Conservation (phyloP, 2,888 invertebrate species). For the Pharmacophagus antenor region DNA sequence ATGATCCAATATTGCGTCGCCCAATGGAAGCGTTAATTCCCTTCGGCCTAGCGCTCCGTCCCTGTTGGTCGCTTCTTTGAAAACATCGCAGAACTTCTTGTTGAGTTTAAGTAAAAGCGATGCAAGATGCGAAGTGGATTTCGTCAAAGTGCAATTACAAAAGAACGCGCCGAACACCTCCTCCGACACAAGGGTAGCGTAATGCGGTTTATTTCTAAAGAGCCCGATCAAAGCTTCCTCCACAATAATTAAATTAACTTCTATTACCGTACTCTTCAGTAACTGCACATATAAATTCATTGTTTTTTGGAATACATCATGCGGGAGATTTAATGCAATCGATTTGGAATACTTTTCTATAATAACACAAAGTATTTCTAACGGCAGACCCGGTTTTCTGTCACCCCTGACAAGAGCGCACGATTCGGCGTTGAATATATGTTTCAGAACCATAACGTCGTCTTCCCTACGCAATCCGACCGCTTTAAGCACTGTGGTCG, state of each 20-base stretch:
- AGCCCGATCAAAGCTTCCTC: constrained; percentile 80
- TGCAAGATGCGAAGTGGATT: constrained; percentile 80
- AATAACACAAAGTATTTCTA: constrained; percentile 71
- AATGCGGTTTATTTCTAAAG: constrained; percentile 82
- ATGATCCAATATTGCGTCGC: constrained; percentile 72
- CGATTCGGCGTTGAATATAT: constrained; percentile 56
- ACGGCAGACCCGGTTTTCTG: constrained; percentile 73
- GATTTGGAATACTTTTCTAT: constrained; percentile 70
- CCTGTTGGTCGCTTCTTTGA: constrained; percentile 67
- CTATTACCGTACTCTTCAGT: constrained; percentile 59
- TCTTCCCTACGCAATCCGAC: constrained; percentile 64
- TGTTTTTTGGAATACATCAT: constrained; percentile 58
- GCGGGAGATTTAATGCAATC: constrained; percentile 50
- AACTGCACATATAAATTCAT: constrained; percentile 69
- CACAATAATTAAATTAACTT: constrained; percentile 73
- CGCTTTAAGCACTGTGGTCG: constrained; percentile 65
- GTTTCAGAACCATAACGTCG: constrained; percentile 64
- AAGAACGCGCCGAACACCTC: constrained; percentile 80
- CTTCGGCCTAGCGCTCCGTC: constrained; percentile 78
- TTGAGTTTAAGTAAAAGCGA: constrained; percentile 80
- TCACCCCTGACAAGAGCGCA: constrained; percentile 65
- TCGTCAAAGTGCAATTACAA: constrained; percentile 71
- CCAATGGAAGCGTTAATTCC: constrained; percentile 83
- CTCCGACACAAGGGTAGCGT: constrained; percentile 69
- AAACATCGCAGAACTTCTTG: constrained; percentile 63